Base-by-base conservation (phyloP, 2,113 vertebrate genomes). In the Pampusana beccarii region DNA sequence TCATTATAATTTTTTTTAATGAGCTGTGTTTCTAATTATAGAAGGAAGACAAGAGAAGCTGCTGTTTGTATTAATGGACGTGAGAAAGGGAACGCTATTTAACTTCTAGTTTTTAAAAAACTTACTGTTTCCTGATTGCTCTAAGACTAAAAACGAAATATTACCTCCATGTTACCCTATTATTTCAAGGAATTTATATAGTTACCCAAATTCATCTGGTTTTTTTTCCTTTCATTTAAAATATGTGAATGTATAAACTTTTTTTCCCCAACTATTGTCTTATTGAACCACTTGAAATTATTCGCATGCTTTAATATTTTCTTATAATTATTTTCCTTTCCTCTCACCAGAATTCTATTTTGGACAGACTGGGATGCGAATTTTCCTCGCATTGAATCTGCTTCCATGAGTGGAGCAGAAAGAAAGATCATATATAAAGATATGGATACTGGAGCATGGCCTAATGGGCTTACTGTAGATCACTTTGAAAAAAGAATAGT, bases 291-390 rank as follows among this genome's bases (percentile, higher is more conserved):
- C 20, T 85, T 84, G 29, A 56, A 18, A 15, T 56, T 51, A 29
- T 73, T 46, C 82, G 34, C 3, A 2, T 57, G 8, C 19, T 74
- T 92, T 48, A 40, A 50, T 75, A 29, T 57, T 66, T 70, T 69
- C 6, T 62, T 75, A 4, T 64, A 4, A 66, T 69, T 17, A 9
- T 71, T 65, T 60, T 60, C 11, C 61, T 81, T 25, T 93, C 78
- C 42, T 92, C 61, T 96, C 61, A 67, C 94, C 86, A 99, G 99
- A 96, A 99, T 99, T 96, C 98, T 99, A 36, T 99, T 99, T 98
- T 99, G 99, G 99, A 99, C 99, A 14, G 99, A 99, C 97, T 99
- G 99, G 99, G 99, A 99, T 97, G 99, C 99, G 38, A 99, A 98
- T 61, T 99, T 99, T 93, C 99, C 99, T 82, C 99, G 99, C 38